Evolutionary conservation across 2,797 vertebrate species (phyloP), one percentile per base, ranked within the genome.

Genomic region (Galaxias olidus): DNA sequence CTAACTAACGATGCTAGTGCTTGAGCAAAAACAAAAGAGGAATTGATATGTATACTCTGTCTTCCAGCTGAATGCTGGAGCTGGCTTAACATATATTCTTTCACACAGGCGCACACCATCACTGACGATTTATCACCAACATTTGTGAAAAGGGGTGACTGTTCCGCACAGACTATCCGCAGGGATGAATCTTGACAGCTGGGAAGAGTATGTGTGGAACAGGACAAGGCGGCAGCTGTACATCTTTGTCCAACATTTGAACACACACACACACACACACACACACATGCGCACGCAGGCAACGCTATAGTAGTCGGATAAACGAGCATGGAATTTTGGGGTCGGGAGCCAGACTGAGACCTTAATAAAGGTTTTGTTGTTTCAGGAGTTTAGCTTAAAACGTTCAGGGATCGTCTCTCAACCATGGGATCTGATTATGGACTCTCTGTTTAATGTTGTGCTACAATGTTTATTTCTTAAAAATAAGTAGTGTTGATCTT

Each of bases 351-450:
- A 82, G 84, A 76, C 59, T 63, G 71, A 78, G 79, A 82, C 84
- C 75, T 88, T 86, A 86, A 88, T 89, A 87, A 88, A 84, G 74
- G 81, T 63, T 75, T 85, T 90, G 87, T 90, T 90, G 86, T 90
- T 88, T 89, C 88, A 88, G 89, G 86, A 86, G 86, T 81, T n/a
- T 71, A 58, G 78, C 77, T 64, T 73, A 60, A 75, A 83, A 61
- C 77, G 82, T 85, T 86, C 86, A 74, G 59, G 81, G 77, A 83
- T 88, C 71, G 74, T 68, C 71, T 72, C 76, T 68, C 76, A 77
- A 60, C 75, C 61, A 30, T 30, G 30, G 45, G 9, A 47, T 14
- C 13, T 47, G 45, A 47, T 47, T 4, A 47, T 47, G 45, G 30
- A 30, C 30, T 30, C 30, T 30, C 2, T 30, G 6, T 30, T 30